phyloP scores from a whole-genome alignment of 2,888 invertebrate genomes.

The Iselma pallidipennis region DNA sequence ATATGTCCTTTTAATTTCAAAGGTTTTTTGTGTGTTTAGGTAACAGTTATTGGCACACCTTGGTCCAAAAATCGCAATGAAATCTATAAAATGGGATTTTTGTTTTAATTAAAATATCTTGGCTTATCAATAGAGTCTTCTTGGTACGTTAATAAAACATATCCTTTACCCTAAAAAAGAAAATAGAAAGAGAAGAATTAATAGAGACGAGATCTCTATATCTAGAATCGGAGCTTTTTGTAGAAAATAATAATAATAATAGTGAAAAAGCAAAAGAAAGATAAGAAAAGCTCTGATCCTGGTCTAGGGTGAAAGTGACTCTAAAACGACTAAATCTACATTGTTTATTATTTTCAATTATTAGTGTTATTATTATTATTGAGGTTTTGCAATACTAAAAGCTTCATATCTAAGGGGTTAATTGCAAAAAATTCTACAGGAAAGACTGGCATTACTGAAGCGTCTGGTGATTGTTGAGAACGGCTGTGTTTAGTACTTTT shows the following conservation, averaged over 20 bases:
- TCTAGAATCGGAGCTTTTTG: not conserved
- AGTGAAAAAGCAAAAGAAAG: not conserved
- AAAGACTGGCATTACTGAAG: slow-evolving; percentile 2
- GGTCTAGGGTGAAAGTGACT: no score
- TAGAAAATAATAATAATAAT: no score
- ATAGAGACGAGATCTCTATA: slow-evolving; percentile 19
- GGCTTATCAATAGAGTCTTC: slow-evolving; percentile 49
- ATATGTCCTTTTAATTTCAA: slow-evolving; percentile 15
- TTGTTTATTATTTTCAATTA: no score
- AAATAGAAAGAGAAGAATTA: slow-evolving; percentile 34
- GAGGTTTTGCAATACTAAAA: not conserved
- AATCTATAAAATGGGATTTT: not conserved
- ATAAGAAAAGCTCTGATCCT: slow-evolving; percentile 16
- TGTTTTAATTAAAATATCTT: slow-evolving; percentile 41
- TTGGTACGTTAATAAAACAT: slow-evolving; percentile 49
- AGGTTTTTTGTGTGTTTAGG: no score
- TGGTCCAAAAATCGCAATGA: slow-evolving; percentile 22
- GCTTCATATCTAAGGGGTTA: slow-evolving; percentile 3
- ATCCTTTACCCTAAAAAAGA: slow-evolving; percentile 51
- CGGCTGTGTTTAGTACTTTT: not conserved
- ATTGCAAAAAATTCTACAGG: not conserved
- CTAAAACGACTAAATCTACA: no score
- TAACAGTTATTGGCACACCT: slow-evolving; percentile 17
- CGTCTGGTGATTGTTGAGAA: slow-evolving; percentile 5
- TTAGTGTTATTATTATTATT: no score